Percentiles rank a stretch among this genome's conserved stretches.
These are phyloP conservation scores for Luperina testacea DNA, from an alignment of 2,888 invertebrate species.

Conservation along the genomic window DNA sequence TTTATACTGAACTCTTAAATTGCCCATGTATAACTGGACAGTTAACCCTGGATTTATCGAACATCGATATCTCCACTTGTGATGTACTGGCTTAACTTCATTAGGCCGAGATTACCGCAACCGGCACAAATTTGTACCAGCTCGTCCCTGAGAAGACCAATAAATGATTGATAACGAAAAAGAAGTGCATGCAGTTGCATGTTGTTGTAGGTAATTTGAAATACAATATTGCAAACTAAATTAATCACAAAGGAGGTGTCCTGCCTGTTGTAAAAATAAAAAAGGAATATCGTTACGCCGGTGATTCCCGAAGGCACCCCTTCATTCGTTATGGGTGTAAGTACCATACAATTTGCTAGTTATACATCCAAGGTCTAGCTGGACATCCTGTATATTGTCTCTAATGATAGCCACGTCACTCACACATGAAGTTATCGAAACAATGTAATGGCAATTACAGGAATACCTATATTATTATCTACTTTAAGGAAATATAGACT, in stretches of 20 bases:
- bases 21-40: background rate
- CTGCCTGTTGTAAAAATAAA: background rate
- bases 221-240: background rate
- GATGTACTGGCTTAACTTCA: background rate
- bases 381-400: slow-evolving; percentile 26
- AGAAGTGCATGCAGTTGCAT: background rate
- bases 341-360: background rate
- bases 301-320: slow-evolving; percentile 1
- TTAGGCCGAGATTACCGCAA: background rate
- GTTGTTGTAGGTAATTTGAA: background rate
- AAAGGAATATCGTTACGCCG: slow-evolving; percentile 7
- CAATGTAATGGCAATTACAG: background rate
- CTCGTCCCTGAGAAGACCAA: background rate
- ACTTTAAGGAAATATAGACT: background rate
- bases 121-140: background rate
- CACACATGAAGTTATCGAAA: slow-evolving; percentile 14
- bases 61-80: background rate
- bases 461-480: background rate
- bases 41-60: background rate
- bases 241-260: background rate
- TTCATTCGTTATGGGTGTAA: slow-evolving; percentile 2
- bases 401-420: slow-evolving; percentile 6
- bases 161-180: background rate
- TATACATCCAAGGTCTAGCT: background rate
- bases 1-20: background rate